These are phyloP conservation scores for Salminus brasiliensis DNA, from an alignment of 2,113 vertebrate species.

Conservation along the genomic window DNA sequence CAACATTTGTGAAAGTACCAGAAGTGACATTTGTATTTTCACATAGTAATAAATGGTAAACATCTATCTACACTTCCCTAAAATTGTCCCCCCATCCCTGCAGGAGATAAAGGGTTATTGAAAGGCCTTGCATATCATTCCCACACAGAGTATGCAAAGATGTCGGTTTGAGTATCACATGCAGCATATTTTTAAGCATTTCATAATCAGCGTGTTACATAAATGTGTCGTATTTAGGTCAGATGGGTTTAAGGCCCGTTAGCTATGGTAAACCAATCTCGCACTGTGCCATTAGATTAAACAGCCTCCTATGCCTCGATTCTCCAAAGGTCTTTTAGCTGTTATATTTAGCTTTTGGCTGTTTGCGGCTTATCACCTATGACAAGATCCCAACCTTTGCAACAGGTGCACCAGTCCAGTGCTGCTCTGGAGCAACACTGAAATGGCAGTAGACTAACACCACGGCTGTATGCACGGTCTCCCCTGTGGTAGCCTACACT, in stretches of 20 bases:
- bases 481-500: constrained; percentile 47
- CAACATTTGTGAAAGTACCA: too few species aligned
- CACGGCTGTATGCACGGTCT: constrained; percentile 40
- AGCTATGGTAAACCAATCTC: constrained; percentile 58
- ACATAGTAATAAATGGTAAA: not conserved
- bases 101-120: too few species aligned
- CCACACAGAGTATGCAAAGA: not conserved
- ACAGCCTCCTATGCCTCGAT: constrained; percentile 62
- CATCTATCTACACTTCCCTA: not conserved
- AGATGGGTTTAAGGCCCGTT: constrained; percentile 42
- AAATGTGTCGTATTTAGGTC: constrained; percentile 10
- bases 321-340: constrained; percentile 62
- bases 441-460: constrained; percentile 24
- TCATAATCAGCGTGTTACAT: constrained; percentile 37
- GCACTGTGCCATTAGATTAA: constrained; percentile 59
- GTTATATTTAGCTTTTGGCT: constrained; percentile 62
- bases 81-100: not conserved
- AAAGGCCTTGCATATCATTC: not conserved
- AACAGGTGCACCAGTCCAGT: constrained; percentile 62
- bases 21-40: not conserved
- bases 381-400: constrained; percentile 41
- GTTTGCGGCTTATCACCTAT: constrained; percentile 54
- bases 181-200: constrained; percentile 28
- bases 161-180: constrained; percentile 18
- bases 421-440: not conserved